phyloP scores from a whole-genome alignment of 2,888 invertebrate genomes.

The Trypoxylon attenuatum region DNA sequence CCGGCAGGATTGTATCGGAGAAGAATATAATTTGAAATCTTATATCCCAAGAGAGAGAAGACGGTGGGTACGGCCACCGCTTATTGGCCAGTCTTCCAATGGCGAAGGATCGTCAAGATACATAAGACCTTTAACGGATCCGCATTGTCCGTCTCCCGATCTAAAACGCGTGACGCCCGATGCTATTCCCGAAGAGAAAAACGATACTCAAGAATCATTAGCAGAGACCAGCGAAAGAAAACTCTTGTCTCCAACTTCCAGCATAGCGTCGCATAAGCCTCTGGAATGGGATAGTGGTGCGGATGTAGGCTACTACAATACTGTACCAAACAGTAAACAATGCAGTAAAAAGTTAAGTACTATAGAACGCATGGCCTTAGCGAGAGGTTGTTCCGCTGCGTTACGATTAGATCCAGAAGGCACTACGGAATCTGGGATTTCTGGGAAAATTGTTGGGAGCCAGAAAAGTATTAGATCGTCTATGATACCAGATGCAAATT shows the following conservation, averaged over 20 bases:
- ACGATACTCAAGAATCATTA: slow-evolving; percentile 56
- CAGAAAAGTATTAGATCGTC: slow-evolving; percentile 39
- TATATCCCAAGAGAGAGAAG: slow-evolving; percentile 66
- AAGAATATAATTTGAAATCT: slow-evolving; percentile 55
- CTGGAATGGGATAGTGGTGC: slow-evolving; percentile 93
- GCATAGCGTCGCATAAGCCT: slow-evolving; percentile 83
- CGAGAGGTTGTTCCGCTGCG: slow-evolving; percentile 71
- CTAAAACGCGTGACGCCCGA: slow-evolving; percentile 49
- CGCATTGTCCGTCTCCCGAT: slow-evolving; percentile 56
- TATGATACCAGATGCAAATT: slow-evolving; percentile 67
- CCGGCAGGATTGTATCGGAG: slow-evolving; percentile 55
- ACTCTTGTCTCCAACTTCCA: slow-evolving; percentile 84
- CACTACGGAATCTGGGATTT: slow-evolving; percentile 62
- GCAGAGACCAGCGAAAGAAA: slow-evolving; percentile 68
- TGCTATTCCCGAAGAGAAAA: slow-evolving; percentile 59
- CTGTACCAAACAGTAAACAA: slow-evolving; percentile 68
- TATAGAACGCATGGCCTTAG: slow-evolving; percentile 79
- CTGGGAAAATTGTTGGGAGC: slow-evolving; percentile 33
- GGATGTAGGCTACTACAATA: slow-evolving; percentile 87
- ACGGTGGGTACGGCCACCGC: slow-evolving; percentile 71
- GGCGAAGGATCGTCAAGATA: slow-evolving; percentile 56
- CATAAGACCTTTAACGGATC: slow-evolving; percentile 48
- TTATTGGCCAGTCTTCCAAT: slow-evolving; percentile 69
- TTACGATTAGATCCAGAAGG: slow-evolving; percentile 75
- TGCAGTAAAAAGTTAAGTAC: slow-evolving; percentile 78